Evolutionary conservation across 2,113 vertebrate genomes (phyloP).

Genomic region (Ursus arctos): DNA sequence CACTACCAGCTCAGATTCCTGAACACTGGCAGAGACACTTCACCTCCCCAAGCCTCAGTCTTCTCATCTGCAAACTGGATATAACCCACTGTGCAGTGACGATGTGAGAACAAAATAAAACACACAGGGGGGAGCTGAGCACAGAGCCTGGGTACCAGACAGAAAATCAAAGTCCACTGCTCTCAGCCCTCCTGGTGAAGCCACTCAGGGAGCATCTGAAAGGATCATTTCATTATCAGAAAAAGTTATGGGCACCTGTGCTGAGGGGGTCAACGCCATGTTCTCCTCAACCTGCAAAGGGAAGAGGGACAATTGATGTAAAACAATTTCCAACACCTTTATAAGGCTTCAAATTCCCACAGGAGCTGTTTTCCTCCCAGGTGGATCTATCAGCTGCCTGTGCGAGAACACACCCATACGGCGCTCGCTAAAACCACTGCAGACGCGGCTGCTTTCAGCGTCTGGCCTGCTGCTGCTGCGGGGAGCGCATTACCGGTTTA

Average conservation of each 20-base stretch:
- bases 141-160: not conserved
- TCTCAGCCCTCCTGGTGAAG: accelerated
- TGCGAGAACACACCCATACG: accelerated
- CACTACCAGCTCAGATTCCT: too few relatives aligned
- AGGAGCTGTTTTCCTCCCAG: not conserved
- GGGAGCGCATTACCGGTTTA: not conserved
- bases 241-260: not conserved
- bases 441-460: not conserved
- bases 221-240: not conserved
- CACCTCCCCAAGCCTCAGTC: not conserved
- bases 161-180: not conserved
- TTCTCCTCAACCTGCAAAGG: not conserved
- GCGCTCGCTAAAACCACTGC: not conserved
- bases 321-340: not conserved
- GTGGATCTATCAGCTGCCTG: not conserved
- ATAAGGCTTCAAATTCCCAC: not conserved
- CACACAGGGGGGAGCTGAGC: accelerated
- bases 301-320: not conserved
- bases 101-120: not conserved
- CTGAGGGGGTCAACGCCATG: not conserved
- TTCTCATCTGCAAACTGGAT: not conserved
- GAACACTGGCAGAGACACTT: accelerated
- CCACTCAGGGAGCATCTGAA: not conserved
- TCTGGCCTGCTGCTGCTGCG: not conserved
- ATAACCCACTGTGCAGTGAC: accelerated